Percentiles rank a stretch among this genome's conserved stretches.
Conservation (phyloP, 2,888 invertebrate species). For the Salticus scenicus region DNA sequence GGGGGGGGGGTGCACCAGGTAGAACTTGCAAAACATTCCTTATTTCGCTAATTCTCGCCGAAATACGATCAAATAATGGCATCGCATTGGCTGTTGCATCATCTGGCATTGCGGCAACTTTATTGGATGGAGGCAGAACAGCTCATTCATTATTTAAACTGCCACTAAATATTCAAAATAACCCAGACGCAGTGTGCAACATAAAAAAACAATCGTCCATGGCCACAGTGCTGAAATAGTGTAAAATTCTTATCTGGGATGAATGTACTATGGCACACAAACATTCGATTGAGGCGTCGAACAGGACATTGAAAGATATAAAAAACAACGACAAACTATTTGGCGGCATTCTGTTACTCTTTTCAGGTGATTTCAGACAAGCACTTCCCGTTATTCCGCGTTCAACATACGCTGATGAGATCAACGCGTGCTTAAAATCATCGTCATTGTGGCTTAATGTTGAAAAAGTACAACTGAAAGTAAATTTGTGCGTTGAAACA, state of each 20-base stretch:
- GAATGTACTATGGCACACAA: constrained; percentile 13
- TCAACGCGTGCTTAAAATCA: neutral
- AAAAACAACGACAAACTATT: neutral
- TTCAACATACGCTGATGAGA: neutral
- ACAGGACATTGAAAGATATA: neutral
- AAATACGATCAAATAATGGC: neutral
- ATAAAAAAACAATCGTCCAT: neutral
- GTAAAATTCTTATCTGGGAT: neutral
- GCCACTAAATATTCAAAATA: neutral
- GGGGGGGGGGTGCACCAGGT: constrained; percentile 3
- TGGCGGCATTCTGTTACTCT: neutral
- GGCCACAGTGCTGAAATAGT: neutral
- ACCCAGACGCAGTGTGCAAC: neutral
- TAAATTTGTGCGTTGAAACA: neutral
- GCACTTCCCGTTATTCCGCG: neutral
- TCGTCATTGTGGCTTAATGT: neutral
- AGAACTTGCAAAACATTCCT: neutral
- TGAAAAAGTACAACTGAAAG: neutral
- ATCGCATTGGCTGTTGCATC: neutral
- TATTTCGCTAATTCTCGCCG: neutral
- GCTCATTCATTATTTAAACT: neutral
- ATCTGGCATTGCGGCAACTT: neutral
- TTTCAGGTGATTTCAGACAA: neutral
- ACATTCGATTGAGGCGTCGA: neutral
- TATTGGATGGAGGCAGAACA: neutral